Base-by-base conservation (phyloP, 2,113 vertebrate species). In the Brachypteracias leptosomus region DNA sequence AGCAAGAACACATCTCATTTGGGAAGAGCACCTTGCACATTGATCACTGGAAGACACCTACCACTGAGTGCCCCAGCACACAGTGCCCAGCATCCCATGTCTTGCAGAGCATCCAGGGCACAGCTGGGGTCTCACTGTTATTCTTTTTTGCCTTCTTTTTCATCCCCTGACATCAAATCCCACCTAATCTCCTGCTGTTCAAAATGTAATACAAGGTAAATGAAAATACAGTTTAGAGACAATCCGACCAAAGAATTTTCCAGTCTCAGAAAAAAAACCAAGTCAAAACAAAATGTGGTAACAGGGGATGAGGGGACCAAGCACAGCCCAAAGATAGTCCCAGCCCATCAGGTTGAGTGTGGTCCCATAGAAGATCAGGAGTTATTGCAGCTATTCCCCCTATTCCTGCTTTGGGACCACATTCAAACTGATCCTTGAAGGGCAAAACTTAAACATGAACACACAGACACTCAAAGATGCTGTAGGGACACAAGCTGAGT, bases 401-500 rank as follows among this genome's bases (percentile, higher is more conserved):
- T 20, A 2, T 4, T 55, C 46, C 44, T n/a, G 10, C 52, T 29
- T 13, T 24, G 54, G 33, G 54, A 72, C 14, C 63, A 72, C 22
- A 11, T 22, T 63, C 17, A 44, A 57, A 33, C 18, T n/a, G 28
- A 36, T 38, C 18, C 29, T 10, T 17, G 8, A 57, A 54, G n/a
- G 63, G 19, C 54, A 55, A 24, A 74, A 67, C 57, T 36, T 11
- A 20, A 40, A 22, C 26, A n/a, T 0, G 0, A 25, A 16, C 13
- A 44, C 42, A 51, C 6, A 22, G 33, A 25, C 21, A 38, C 0
- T 0, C 0, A 2, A 61, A 22, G 28, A 70, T 24, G 16, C 21
- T 0, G 28, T 12, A 75, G 16, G 38, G 25, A 15, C 52, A 62
- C 47, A 49, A 12, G 14, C 42, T 13, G 55, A n/a, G 16, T 2